Conservation (phyloP, 2,888 invertebrate species). For the Pristionchus fissidentatus region DNA sequence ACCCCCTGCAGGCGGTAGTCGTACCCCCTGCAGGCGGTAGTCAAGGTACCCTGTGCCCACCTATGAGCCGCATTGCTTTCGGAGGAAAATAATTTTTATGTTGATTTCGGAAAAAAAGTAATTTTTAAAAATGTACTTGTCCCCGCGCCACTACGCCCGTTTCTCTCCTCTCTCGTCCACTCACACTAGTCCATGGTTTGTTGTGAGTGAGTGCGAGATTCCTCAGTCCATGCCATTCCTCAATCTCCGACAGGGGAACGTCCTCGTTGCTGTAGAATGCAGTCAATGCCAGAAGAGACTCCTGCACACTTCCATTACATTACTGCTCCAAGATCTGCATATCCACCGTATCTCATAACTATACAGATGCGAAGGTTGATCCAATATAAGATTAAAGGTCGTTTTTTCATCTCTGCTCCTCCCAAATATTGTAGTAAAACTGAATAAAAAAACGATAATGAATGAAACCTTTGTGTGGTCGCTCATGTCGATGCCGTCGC, state of each 20-base stretch:
- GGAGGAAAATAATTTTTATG: too few relatives aligned
- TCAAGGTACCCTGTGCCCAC: too few relatives aligned
- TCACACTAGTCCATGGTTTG: constrained; percentile 58
- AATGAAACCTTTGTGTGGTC: constrained; percentile 52
- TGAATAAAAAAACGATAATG: background rate
- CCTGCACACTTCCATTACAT: constrained; percentile 49
- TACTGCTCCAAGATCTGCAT: background rate
- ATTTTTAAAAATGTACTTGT: background rate
- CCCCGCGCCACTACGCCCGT: too few relatives aligned
- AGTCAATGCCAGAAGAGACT: constrained; percentile 65
- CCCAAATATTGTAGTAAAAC: too few relatives aligned
- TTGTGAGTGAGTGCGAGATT: constrained; percentile 57
- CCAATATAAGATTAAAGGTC: background rate
- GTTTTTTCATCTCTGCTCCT: too few relatives aligned
- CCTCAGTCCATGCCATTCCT: constrained; percentile 69
- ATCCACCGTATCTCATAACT: too few relatives aligned
- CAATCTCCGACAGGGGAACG: constrained; percentile 64
- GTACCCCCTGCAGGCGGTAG: too few relatives aligned
- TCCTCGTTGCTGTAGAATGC: constrained; percentile 69
- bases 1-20: too few relatives aligned
- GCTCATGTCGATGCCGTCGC: constrained; percentile 60
- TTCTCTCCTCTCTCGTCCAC: too few relatives aligned
- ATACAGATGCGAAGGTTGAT: background rate
- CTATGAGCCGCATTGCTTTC: too few relatives aligned
- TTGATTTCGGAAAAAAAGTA: background rate